Conservation (phyloP, 2,888 invertebrate genomes). For the Willowsia nigromaculata region DNA sequence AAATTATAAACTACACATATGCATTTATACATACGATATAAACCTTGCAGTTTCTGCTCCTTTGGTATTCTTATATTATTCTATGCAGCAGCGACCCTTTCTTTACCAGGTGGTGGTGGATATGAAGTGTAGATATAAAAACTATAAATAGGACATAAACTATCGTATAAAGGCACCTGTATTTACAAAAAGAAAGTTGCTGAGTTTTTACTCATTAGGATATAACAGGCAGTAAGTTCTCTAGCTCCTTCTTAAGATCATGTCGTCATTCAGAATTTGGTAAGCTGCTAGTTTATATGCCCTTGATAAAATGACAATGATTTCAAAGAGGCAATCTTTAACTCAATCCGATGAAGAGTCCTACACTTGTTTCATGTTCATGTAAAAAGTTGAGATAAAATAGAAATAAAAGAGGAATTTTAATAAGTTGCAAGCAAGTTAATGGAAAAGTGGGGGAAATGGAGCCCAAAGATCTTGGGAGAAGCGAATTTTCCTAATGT, state of each 20-base stretch:
- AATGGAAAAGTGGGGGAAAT: background rate
- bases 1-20: no score
- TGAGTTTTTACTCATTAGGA: background rate
- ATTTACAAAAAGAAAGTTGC: background rate
- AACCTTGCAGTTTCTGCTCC: conserved; percentile 50
- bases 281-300: background rate
- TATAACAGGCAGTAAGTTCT: background rate
- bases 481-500: background rate
- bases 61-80: no score
- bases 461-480: background rate
- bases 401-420: conserved; percentile 34
- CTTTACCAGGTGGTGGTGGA: background rate
- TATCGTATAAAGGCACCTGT: background rate
- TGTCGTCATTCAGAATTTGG: conserved; percentile 17
- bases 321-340: conserved; percentile 38
- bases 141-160: background rate
- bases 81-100: no score
- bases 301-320: conserved; percentile 48
- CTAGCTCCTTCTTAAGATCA: conserved; percentile 9
- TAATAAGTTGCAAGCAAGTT: background rate
- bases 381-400: background rate
- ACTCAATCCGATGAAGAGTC: background rate
- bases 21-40: no score
- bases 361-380: no score
- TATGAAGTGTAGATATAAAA: background rate